These are phyloP conservation scores for Hiodon alosoides DNA, from an alignment of 2,113 vertebrate genomes.

Conservation along the genomic window DNA sequence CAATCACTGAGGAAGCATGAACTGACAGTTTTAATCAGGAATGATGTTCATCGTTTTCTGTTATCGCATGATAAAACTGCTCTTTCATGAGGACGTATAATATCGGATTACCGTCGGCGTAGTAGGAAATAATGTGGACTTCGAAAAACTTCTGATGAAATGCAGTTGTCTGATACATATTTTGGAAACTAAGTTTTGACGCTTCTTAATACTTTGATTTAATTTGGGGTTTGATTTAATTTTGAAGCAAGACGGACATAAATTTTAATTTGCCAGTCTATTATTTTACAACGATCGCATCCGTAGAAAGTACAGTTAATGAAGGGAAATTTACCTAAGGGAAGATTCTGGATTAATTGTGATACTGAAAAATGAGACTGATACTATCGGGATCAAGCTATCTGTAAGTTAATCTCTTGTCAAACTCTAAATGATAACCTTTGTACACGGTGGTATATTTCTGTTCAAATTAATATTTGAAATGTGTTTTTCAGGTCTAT, in stretches of 20 bases:
- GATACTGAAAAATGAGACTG: conserved; percentile 50
- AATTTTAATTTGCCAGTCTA: conserved; percentile 9
- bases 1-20: conserved; percentile 1
- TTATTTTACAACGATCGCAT: conserved; percentile 9
- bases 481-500: conserved; percentile 71
- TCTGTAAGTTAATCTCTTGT: conserved; percentile 54
- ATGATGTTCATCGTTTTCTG: conserved; percentile 8
- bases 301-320: background rate
- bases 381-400: conserved; percentile 56
- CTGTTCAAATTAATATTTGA: background rate
- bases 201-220: conserved; percentile 1
- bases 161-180: conserved; percentile 18
- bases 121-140: background rate
- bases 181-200: background rate
- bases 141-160: conserved; percentile 1
- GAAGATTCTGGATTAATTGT: no score
- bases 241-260: conserved; percentile 1
- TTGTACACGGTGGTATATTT: background rate
- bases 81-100: conserved; percentile 10
- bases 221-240: conserved; percentile 31
- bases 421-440: background rate
- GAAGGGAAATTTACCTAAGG: background rate
- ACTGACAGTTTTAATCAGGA: conserved; percentile 25
- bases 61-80: background rate
- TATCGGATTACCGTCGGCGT: background rate